phyloP scores from a whole-genome alignment of 2,113 vertebrate species.

The Osmerus eperlanus region DNA sequence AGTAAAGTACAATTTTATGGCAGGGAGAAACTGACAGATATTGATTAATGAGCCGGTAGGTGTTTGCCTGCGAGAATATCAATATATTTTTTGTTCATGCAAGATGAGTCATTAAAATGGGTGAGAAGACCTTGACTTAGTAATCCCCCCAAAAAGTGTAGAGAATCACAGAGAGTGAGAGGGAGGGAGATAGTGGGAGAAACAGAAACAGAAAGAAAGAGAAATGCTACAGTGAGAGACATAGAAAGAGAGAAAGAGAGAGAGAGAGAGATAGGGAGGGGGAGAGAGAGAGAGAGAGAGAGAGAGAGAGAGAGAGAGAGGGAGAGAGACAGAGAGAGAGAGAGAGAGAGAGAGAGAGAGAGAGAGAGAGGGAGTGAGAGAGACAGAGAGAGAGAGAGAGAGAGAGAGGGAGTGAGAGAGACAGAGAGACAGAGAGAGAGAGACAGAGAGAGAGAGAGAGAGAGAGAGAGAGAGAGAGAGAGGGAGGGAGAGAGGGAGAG shows the following conservation, averaged over 20 bases:
- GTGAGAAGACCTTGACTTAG: conserved; percentile 73
- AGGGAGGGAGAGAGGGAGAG: neutral
- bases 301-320: neutral
- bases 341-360: neutral
- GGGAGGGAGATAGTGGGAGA: neutral
- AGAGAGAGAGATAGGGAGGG: neutral
- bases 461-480: neutral
- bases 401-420: neutral
- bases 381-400: neutral
- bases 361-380: neutral
- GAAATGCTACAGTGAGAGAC: neutral
- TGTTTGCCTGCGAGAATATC: conserved; percentile 85
- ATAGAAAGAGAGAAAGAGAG: neutral
- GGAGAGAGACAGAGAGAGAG: neutral
- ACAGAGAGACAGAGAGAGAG: neutral
- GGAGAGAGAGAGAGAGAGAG: neutral
- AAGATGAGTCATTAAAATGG: conserved; percentile 82
- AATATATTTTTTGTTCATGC: conserved; percentile 75
- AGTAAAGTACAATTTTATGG: conserved; percentile 68
- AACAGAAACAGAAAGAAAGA: neutral
- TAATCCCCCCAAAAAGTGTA: conserved; percentile 58
- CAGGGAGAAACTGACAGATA: conserved; percentile 72
- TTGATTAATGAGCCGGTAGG: conserved; percentile 83
- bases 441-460: neutral
- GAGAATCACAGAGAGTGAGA: conserved; percentile 9